A percentile compares a stretch with the other conserved stretches of the same genome.
phyloP scores from a whole-genome alignment of 2,797 vertebrate genomes.

The Margarornis squamiger region DNA sequence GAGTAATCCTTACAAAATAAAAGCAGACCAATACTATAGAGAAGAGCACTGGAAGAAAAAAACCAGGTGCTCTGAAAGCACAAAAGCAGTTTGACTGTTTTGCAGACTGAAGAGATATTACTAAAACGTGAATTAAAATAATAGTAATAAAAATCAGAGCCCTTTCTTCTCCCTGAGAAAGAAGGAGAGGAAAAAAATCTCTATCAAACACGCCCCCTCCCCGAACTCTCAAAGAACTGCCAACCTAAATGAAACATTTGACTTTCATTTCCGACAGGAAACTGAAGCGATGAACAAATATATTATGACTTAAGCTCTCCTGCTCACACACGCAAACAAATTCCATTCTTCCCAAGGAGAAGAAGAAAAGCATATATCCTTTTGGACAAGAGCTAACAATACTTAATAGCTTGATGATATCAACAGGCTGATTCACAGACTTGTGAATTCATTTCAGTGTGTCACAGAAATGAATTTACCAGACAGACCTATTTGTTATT shows the following conservation, averaged over 20 bases:
- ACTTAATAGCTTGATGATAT: conserved; percentile 48
- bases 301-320: conserved; percentile 2
- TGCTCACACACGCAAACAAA: conserved; percentile 21
- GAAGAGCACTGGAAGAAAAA: background rate
- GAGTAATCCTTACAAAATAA: background rate
- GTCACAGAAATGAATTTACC: conserved; percentile 59
- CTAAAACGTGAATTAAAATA: background rate
- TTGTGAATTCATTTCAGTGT: conserved; percentile 54
- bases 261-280: conserved; percentile 54
- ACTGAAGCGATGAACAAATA: conserved; percentile 23
- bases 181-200: accelerated
- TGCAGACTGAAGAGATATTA: background rate
- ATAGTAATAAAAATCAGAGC: background rate
- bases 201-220: background rate
- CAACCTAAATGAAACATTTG: conserved; percentile 31
- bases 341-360: conserved; percentile 37
- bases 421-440: conserved; percentile 57
- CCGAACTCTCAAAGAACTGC: conserved; percentile 25
- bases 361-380: conserved; percentile 53
- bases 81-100: background rate
- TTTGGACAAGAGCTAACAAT: conserved; percentile 49
- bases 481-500: conserved; percentile 53
- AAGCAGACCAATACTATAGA: background rate
- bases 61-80: background rate
- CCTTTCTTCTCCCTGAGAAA: background rate